These are phyloP conservation scores for Spermophilus dauricus DNA, from an alignment of 2,113 vertebrate genomes.

Conservation along the genomic window DNA sequence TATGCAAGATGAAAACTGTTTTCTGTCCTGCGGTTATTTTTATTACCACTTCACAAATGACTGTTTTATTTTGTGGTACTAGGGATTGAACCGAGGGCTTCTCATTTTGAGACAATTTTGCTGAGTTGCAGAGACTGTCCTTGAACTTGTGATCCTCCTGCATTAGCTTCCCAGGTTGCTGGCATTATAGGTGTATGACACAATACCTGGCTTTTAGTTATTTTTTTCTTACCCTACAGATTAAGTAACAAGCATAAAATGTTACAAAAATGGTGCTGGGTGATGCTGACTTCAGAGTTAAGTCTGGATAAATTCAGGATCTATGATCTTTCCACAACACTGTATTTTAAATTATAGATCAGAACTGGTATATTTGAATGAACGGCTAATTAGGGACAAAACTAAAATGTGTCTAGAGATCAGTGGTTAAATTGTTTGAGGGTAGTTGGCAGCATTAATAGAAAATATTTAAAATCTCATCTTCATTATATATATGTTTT, in stretches of 20 bases:
- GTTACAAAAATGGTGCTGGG: neutral
- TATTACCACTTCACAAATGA: neutral
- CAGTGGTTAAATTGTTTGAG: neutral
- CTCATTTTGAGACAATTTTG: too few species aligned
- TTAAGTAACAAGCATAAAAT: neutral
- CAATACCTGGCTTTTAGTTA: too few species aligned
- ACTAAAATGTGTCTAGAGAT: neutral
- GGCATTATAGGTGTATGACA: too few species aligned
- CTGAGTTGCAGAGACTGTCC: too few species aligned
- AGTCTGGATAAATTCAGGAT: neutral
- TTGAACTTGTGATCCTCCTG: too few species aligned
- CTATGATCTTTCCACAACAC: neutral
- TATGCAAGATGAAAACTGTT: neutral
- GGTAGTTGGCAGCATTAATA: neutral
- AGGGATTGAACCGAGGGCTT: too few species aligned
- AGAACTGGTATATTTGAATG: neutral
- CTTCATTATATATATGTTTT: neutral
- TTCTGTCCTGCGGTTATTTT: neutral
- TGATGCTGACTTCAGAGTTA: neutral
- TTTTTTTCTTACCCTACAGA: neutral
- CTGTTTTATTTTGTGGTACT: neutral
- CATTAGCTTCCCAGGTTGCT: too few species aligned
- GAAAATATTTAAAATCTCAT: slow-evolving; percentile 36
- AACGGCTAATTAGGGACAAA: slow-evolving; percentile 34
- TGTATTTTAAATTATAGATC: slow-evolving; percentile 26